phyloP scores from a whole-genome alignment of 1,140 invertebrate genomes.

The Pomacea maculata region DNA sequence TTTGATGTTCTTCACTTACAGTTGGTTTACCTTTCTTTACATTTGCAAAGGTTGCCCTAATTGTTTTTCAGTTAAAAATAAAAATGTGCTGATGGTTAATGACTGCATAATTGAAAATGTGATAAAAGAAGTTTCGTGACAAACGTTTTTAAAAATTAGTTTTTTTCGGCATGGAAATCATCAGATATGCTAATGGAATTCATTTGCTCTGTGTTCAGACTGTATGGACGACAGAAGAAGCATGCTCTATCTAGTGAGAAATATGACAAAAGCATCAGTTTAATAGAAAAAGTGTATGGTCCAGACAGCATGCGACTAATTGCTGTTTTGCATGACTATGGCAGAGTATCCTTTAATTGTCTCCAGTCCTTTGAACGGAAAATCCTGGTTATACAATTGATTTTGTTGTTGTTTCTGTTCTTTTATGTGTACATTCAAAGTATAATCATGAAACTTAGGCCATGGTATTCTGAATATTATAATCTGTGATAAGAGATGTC shows the following conservation, averaged over 20 bases:
- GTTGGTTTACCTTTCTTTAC: too few relatives aligned
- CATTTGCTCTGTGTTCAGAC: constrained; percentile 39
- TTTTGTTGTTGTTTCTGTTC: neutral
- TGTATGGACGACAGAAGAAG: constrained; percentile 60
- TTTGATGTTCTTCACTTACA: neutral
- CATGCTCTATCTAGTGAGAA: constrained; percentile 50
- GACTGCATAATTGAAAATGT: too few relatives aligned
- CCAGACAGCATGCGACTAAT: constrained; percentile 56
- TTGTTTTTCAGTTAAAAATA: too few relatives aligned
- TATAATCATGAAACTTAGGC: neutral
- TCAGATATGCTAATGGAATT: neutral
- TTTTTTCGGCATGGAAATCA: neutral
- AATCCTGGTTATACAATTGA: neutral
- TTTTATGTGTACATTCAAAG: neutral
- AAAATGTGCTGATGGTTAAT: too few relatives aligned
- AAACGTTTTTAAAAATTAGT: too few relatives aligned
- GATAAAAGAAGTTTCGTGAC: too few relatives aligned
- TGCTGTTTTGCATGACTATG: constrained; percentile 56
- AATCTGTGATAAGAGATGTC: too few relatives aligned
- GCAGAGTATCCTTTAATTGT: constrained; percentile 51
- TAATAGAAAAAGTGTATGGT: constrained; percentile 51
- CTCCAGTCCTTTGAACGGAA: neutral
- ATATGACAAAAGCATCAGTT: constrained; percentile 57
- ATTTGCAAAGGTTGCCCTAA: too few relatives aligned
- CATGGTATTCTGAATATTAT: too few relatives aligned